These are phyloP conservation scores for Rhimphoctona megacephalus DNA, from an alignment of 2,888 invertebrate species.

Conservation along the genomic window DNA sequence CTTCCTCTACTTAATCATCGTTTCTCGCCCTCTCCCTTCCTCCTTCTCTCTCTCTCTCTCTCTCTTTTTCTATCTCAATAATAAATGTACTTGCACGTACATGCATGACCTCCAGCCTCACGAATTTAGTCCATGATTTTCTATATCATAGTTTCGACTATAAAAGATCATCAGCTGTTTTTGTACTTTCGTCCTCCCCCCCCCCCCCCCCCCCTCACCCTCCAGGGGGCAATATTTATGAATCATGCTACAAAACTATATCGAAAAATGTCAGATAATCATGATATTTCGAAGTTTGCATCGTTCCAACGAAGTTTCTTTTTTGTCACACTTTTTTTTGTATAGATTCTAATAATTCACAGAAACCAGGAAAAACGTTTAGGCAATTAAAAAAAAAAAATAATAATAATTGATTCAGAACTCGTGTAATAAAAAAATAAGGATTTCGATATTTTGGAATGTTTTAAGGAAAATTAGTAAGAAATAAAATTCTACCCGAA, in stretches of 20 bases:
- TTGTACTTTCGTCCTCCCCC: neutral
- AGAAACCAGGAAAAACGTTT: neutral
- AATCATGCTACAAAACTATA: conserved; percentile 1
- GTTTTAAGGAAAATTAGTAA: neutral
- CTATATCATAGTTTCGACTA: conserved; percentile 6
- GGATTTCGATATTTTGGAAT: neutral
- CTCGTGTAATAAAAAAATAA: neutral
- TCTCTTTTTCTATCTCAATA: conserved; percentile 3
- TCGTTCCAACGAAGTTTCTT: neutral
- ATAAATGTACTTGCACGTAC: conserved; percentile 39
- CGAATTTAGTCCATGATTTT: conserved; percentile 30
- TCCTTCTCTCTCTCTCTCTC: conserved; percentile 7
- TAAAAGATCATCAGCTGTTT: conserved; percentile 19
- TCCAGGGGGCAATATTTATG: neutral
- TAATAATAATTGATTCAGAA: neutral
- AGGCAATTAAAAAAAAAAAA: neutral
- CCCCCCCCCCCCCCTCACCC: too few relatives aligned
- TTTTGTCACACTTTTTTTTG: neutral
- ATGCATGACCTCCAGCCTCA: conserved; percentile 23
- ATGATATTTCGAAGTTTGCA: neutral
- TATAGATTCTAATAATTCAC: neutral
- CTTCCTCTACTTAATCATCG: conserved; percentile 38
- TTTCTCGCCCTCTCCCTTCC: conserved; percentile 24
- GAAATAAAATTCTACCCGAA: too few relatives aligned
- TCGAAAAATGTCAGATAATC: neutral